These are phyloP conservation scores for Drosophila oshimai DNA, from an alignment of 1,140 invertebrate species.

Conservation along the genomic window DNA sequence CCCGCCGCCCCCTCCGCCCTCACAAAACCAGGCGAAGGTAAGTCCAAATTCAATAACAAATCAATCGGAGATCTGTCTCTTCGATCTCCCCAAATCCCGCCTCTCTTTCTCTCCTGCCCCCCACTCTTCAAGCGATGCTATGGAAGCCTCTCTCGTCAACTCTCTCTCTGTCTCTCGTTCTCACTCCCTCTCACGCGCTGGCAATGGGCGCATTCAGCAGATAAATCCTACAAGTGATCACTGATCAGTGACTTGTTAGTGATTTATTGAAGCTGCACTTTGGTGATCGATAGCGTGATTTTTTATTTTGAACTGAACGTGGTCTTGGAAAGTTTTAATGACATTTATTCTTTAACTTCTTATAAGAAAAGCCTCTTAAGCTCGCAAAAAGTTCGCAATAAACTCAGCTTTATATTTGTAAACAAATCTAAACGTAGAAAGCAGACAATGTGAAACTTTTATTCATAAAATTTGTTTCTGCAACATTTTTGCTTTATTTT, in stretches of 20 bases:
- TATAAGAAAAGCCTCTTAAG: no score
- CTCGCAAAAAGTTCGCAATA: no score
- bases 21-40: slow-evolving; percentile 57
- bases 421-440: no score
- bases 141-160: slow-evolving; percentile 10
- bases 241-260: no score
- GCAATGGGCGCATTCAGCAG: slow-evolving; percentile 21
- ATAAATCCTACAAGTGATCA: not conserved
- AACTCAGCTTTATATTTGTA: no score
- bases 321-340: no score
- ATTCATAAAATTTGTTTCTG: not conserved
- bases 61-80: slow-evolving; percentile 16
- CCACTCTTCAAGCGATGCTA: slow-evolving; percentile 17
- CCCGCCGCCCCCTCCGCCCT: slow-evolving; percentile 38
- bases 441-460: no score
- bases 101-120: not conserved
- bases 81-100: not conserved
- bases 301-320: no score
- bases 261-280: not conserved
- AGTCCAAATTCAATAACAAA: slow-evolving; percentile 52
- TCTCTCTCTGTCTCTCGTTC: slow-evolving; percentile 3
- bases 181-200: slow-evolving; percentile 3
- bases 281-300: not conserved
- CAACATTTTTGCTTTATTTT: not conserved
- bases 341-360: not conserved